phyloP scores from a whole-genome alignment of 2,888 invertebrate genomes.

The Metellina segmentata region DNA sequence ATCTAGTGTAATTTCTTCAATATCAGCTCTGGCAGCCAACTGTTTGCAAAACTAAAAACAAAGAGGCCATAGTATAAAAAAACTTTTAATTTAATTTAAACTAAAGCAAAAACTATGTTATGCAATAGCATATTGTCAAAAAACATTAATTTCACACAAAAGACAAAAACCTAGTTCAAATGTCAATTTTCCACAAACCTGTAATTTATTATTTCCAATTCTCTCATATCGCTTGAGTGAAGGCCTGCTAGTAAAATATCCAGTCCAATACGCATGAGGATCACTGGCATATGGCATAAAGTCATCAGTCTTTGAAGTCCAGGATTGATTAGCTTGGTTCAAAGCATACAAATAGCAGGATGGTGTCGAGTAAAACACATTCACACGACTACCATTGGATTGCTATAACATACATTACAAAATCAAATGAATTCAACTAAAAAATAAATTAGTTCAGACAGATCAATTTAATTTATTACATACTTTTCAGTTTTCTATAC shows the following conservation, averaged over 20 bases:
- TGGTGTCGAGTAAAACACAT: conserved; percentile 85
- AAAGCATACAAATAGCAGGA: conserved; percentile 84
- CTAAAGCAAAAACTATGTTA: too few species aligned
- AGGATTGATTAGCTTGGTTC: conserved; percentile 81
- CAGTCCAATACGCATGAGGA: conserved; percentile 95
- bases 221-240: conserved; percentile 81
- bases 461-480: background rate
- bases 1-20: conserved; percentile 59
- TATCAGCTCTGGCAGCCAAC: conserved; percentile 84
- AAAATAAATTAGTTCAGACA: background rate
- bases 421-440: too few species aligned
- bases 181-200: conserved; percentile 79
- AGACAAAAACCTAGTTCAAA: too few species aligned
- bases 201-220: conserved; percentile 81
- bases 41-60: conserved; percentile 84
- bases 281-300: conserved; percentile 96
- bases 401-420: conserved; percentile 69
- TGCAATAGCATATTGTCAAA: too few species aligned
- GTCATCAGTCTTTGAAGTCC: conserved; percentile 85
- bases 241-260: conserved; percentile 88
- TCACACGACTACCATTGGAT: conserved; percentile 85
- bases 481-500: background rate
- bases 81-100: background rate
- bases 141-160: too few species aligned
- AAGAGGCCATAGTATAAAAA: background rate